Base-by-base conservation (phyloP, 2,888 invertebrate species). In the Lepidocyrtinus sp. region DNA sequence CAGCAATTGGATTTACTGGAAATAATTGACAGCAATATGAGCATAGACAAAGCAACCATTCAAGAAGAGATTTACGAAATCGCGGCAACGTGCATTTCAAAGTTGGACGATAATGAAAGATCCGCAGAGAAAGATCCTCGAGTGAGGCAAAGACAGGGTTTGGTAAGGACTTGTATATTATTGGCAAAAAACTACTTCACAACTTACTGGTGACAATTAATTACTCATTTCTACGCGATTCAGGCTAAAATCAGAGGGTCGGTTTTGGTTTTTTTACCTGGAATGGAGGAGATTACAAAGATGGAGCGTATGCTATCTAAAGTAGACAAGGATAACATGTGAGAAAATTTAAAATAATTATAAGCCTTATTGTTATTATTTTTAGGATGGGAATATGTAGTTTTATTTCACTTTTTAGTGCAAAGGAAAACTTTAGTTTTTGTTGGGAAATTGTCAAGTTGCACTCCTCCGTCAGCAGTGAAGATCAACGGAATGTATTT, bases 251-350 rank as follows among this genome's bases (percentile, higher is more conserved):
- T 67, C 0, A 81, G 90, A 67, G 90, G 93, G 0, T 94, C 95
- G 0, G 94, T 97, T 22, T 90, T 98, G 0, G 92, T 97, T 73
- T 98, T 98, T 88, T 88, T 98, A 83, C 98, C 98, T 0, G 98
- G 96, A 67, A 92, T 96, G 75, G 90, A 92, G 86, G 96, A 97
- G 90, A 86, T 86, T 12, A 78, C 84, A 19, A 74, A 55, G 0
- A 24, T 85, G 12, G 50, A 55, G n/a, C n/a, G n/a, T n/a, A n/a
- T n/a, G n/a, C n/a, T n/a, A n/a, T n/a, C n/a, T n/a, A n/a, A n/a
- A n/a, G n/a, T n/a, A n/a, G n/a, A n/a, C n/a, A n/a, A n/a, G n/a
- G n/a, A n/a, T n/a, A n/a, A n/a, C n/a, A n/a, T n/a, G n/a, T n/a
- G n/a, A n/a, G n/a, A n/a, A n/a, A n/a, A n/a, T n/a, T n/a, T n/a